Evolutionary conservation across 2,113 vertebrate genomes (phyloP).

Genomic region (Lepus americanus): DNA sequence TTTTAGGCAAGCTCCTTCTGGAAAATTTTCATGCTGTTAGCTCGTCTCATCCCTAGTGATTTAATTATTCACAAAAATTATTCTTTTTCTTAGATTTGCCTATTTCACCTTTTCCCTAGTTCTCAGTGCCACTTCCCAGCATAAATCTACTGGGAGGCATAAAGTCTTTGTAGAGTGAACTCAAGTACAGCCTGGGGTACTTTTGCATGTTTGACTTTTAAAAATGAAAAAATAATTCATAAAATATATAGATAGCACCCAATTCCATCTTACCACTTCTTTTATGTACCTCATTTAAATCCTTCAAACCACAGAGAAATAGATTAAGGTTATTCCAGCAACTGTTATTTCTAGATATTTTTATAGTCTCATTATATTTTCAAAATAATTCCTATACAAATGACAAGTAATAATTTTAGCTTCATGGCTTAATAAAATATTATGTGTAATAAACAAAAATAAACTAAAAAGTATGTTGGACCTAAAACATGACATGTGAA

Average conservation of each 20-base stretch:
- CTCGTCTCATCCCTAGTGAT: conserved; percentile 58
- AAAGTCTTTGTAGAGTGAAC: neutral
- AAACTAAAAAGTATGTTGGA: neutral
- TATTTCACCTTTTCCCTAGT: conserved; percentile 27
- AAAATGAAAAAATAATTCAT: conserved; percentile 4
- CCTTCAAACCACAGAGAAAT: neutral
- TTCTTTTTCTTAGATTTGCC: conserved; percentile 52
- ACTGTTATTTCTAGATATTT: neutral
- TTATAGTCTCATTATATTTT: conserved; percentile 36
- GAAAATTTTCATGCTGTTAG: conserved; percentile 22
- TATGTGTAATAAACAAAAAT: neutral
- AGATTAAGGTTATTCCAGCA: neutral
- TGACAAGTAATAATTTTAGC: conserved; percentile 25
- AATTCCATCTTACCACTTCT: neutral
- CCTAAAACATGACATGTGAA: neutral
- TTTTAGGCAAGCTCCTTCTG: conserved; percentile 60
- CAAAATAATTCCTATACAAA: neutral
- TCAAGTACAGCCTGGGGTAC: neutral
- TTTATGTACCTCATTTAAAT: conserved; percentile 26
- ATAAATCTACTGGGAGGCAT: neutral
- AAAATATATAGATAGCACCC: neutral
- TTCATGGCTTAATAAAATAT: conserved; percentile 10
- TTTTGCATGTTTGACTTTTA: neutral
- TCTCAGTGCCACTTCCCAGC: neutral
- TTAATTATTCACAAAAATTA: conserved; percentile 61